Percentiles rank a stretch among this genome's conserved stretches.
phyloP scores from a whole-genome alignment of 1,140 invertebrate species.

The Caenorhabditis brenneri region DNA sequence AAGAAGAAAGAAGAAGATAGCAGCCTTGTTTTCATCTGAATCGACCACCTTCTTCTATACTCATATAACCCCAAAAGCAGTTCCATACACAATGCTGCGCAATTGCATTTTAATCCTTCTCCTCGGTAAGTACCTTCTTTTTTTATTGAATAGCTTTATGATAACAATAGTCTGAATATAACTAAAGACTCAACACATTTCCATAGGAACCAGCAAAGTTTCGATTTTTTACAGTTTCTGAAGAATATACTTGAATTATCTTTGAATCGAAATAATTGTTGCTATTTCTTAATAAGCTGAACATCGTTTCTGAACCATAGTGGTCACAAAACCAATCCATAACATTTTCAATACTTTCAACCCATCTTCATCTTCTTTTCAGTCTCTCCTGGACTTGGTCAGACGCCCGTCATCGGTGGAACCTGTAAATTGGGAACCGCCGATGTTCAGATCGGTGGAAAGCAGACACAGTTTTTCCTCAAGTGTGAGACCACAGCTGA shows the following conservation, averaged over 20 bases:
- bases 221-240: too few species aligned
- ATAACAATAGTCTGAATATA: too few species aligned
- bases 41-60: constrained; percentile 8
- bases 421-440: constrained; percentile 63
- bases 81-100: constrained; percentile 9
- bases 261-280: too few species aligned
- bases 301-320: too few species aligned
- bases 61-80: neutral
- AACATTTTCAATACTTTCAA: neutral
- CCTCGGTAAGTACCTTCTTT: neutral
- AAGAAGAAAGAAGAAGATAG: neutral
- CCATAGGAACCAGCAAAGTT: too few species aligned
- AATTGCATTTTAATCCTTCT: constrained; percentile 15
- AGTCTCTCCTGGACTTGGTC: constrained; percentile 34
- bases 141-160: neutral
- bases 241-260: too few species aligned
- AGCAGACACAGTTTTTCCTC: constrained; percentile 70
- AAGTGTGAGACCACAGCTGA: constrained; percentile 66
- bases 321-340: too few species aligned
- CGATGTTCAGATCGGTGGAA: constrained; percentile 70
- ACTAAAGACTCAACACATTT: too few species aligned
- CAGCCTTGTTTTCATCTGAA: constrained; percentile 19
- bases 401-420: constrained; percentile 69
- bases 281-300: too few species aligned
- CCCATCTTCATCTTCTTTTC: constrained; percentile 4